Base-by-base conservation (phyloP, 2,113 vertebrate genomes). In the Lamprotornis superbus region DNA sequence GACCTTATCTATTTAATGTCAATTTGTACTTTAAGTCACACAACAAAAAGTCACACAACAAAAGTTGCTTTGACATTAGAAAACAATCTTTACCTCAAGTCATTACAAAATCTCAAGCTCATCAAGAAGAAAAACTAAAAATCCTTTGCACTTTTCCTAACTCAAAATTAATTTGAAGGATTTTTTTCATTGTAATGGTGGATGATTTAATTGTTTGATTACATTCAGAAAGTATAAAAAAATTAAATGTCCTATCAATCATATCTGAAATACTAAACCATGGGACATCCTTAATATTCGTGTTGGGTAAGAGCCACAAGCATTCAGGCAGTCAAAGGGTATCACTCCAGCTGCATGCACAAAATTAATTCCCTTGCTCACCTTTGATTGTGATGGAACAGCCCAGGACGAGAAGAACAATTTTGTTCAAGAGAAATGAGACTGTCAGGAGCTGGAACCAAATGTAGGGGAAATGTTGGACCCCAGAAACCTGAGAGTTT, bases 281-380 rank as follows among this genome's bases (percentile, higher is more conserved):
- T 4, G 4, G 0, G 12, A 1, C 10, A 39, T 6, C 24, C 24
- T 49, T 27, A 15, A 15, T 14, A 50, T 50, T 25, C 13, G 3
- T 17, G 3, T n/a, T 10, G 27, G 46, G 17, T 10, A 67, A 67
- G 47, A 50, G 5, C 1, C 4, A 2, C 25, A 44, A 37, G 5
- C 0, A 0, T 49, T 21, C 17, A 35, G 22, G 5, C 19, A 42
- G 7, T n/a, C 19, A 15, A 24, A 44, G 55, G 2, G 1, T 23
- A 14, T 5, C 2, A 42, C 47, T 79, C 71, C n/a, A 68, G 18
- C 9, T 64, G 4, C 27, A 52, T 3, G 3, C 23, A 40, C 14
- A 47, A 33, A 30, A 50, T 27, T 11, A 16, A 60, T 52, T 56
- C 28, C 17, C 16, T 28, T 69, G 14, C 4, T 70, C 0, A 2